Conservation (phyloP, 2,113 vertebrate species). For the Bucco capensis region DNA sequence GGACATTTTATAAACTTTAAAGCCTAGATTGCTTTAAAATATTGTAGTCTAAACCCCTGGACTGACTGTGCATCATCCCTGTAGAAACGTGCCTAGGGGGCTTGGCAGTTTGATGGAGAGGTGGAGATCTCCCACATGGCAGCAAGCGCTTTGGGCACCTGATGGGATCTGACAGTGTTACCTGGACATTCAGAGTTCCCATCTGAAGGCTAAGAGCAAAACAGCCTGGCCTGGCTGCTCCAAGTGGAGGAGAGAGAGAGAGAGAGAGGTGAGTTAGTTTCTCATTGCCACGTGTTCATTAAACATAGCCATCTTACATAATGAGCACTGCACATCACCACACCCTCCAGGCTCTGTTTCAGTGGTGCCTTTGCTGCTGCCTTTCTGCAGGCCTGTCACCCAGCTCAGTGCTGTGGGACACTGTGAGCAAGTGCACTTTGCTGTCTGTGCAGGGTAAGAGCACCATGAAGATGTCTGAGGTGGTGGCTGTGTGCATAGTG, state of each 20-base stretch:
- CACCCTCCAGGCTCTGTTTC: background rate
- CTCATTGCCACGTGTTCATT: background rate
- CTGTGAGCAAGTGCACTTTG: background rate
- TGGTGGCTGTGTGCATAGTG: background rate
- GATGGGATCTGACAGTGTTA: background rate
- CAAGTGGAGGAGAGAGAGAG: no score
- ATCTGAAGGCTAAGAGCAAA: background rate
- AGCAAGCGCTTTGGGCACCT: background rate
- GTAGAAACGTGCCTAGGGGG: background rate
- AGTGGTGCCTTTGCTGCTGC: background rate
- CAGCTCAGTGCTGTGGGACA: rapidly evolving
- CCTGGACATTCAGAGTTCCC: background rate
- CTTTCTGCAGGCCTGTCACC: background rate
- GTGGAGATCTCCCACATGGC: background rate
- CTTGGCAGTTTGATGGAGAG: background rate
- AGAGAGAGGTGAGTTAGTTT: background rate
- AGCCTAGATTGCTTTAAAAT: background rate
- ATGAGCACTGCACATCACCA: rapidly evolving
- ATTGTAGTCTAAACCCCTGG: background rate
- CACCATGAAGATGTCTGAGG: background rate
- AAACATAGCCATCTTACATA: background rate
- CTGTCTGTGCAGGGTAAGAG: background rate
- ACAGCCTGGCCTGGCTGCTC: background rate
- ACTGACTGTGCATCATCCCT: background rate
- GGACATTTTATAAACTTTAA: background rate